phyloP scores from a whole-genome alignment of 2,797 vertebrate species.

The Euthynnus affinis region DNA sequence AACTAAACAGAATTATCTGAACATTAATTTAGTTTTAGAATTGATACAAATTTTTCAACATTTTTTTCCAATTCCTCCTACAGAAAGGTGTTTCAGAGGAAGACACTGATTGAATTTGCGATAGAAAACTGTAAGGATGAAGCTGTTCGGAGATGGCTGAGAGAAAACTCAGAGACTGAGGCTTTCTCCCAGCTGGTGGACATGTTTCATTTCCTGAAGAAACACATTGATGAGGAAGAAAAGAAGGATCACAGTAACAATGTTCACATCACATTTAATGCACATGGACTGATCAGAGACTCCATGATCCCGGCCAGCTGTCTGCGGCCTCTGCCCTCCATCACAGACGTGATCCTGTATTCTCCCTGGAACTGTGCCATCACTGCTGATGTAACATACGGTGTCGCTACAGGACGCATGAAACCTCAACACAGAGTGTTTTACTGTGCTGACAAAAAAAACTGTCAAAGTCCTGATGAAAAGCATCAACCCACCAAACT shows the following conservation, averaged over 20 bases:
- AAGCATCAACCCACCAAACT: background rate
- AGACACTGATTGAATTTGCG: background rate
- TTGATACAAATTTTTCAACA: no score
- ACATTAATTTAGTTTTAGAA: no score
- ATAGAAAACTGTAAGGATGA: background rate
- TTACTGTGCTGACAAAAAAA: rapidly evolving
- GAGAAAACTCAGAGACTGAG: background rate
- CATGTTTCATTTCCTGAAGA: background rate
- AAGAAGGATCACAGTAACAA: background rate
- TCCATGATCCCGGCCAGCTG: constrained; percentile 12
- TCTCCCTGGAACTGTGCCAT: constrained; percentile 45
- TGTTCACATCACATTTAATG: constrained; percentile 32
- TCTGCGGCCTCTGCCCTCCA: constrained; percentile 25
- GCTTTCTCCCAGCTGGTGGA: background rate
- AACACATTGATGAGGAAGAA: background rate
- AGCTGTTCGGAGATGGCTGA: background rate
- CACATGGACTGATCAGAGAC: constrained; percentile 7
- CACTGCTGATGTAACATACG: background rate
- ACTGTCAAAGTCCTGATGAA: rapidly evolving
- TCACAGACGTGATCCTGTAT: constrained; percentile 37
- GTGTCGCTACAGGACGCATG: constrained; percentile 16
- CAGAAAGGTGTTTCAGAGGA: background rate
- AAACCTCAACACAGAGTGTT: constrained; percentile 18
- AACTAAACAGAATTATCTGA: no score
- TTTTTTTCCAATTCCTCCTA: background rate